Conservation (phyloP, 2,888 invertebrate species). For the Ornithoptera priamus region DNA sequence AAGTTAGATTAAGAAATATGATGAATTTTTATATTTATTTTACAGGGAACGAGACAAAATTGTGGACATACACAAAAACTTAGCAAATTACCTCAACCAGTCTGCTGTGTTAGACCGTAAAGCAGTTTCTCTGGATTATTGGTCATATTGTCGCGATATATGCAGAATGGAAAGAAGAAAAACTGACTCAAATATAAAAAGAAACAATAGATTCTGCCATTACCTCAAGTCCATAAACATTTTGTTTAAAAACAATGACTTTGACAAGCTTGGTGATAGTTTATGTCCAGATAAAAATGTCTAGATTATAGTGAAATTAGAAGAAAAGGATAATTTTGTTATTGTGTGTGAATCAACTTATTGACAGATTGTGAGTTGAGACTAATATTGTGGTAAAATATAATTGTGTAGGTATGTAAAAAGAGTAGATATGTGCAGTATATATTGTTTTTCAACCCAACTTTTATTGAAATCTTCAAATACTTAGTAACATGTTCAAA, state of each 20-base stretch:
- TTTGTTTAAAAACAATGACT: constrained; percentile 71
- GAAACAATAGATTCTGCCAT: constrained; percentile 88
- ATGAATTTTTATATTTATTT: constrained; percentile 36
- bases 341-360: too few relatives aligned
- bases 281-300: constrained; percentile 40
- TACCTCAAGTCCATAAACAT: constrained; percentile 83
- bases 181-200: constrained; percentile 79
- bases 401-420: too few relatives aligned
- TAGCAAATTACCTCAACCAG: constrained; percentile 75
- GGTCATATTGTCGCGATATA: constrained; percentile 84
- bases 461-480: too few relatives aligned
- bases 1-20: background rate
- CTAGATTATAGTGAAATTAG: constrained; percentile 1
- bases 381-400: too few relatives aligned
- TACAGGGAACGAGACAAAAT: constrained; percentile 72
- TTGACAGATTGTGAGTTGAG: too few relatives aligned
- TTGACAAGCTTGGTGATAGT: constrained; percentile 71
- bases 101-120: constrained; percentile 74
- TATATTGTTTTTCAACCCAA: too few relatives aligned
- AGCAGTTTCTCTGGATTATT: constrained; percentile 83
- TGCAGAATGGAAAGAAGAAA: constrained; percentile 84
- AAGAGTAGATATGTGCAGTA: too few relatives aligned
- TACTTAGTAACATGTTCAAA: too few relatives aligned
- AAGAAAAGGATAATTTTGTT: background rate
- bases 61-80: constrained; percentile 53